Conservation (phyloP, 2,113 vertebrate species). For the Psilopsiagon aurifrons region DNA sequence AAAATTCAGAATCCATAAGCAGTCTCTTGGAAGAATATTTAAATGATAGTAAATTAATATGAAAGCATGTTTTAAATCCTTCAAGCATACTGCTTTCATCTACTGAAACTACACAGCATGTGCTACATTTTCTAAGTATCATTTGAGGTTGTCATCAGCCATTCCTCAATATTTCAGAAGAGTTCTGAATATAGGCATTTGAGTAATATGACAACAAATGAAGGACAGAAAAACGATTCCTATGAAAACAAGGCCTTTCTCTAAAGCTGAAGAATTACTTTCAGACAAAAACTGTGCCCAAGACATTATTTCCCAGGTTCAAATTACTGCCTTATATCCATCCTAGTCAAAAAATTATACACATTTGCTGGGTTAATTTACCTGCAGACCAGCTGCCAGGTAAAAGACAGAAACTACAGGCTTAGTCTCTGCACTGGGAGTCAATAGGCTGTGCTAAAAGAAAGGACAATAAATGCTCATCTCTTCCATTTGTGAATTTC, state of each 20-base stretch:
- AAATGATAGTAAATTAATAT: conserved; percentile 13
- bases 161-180: neutral
- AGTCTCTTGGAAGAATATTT: conserved; percentile 16
- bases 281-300: neutral
- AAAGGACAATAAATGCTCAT: neutral
- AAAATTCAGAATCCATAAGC: neutral
- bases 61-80: conserved; percentile 24
- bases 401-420: neutral
- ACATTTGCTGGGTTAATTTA: neutral
- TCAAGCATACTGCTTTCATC: conserved; percentile 9
- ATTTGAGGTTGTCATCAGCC: conserved; percentile 4
- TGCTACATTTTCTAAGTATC: conserved; percentile 12
- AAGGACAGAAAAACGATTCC: neutral
- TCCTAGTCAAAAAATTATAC: neutral
- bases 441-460: neutral
- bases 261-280: neutral
- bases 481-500: neutral
- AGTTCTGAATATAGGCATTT: neutral
- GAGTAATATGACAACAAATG: neutral
- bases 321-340: neutral
- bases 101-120: neutral
- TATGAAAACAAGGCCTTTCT: neutral
- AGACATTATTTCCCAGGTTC: neutral
- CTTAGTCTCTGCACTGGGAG: neutral
- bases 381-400: neutral